Evolutionary conservation across 1,140 invertebrate genomes (phyloP).

Genomic region (Wasmannia auropunctata): DNA sequence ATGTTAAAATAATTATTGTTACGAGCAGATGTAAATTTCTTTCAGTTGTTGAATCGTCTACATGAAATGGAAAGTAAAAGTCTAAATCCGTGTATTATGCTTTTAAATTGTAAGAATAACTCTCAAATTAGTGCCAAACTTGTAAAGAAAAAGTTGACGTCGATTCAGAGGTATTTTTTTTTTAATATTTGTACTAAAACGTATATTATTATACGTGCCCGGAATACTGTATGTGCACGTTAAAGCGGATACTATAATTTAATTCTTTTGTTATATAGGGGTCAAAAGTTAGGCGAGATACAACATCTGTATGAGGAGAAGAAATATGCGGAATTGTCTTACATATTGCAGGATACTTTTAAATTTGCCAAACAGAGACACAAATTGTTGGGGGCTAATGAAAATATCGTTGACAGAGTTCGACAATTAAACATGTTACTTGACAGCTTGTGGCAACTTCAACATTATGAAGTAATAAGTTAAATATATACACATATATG

Average conservation of each 20-base stretch:
- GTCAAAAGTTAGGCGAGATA: slow-evolving; percentile 86
- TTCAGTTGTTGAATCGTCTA: slow-evolving; percentile 82
- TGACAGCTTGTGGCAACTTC: slow-evolving; percentile 89
- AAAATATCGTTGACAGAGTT: slow-evolving; percentile 84
- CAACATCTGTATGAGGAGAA: slow-evolving; percentile 87
- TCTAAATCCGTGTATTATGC: slow-evolving; percentile 78
- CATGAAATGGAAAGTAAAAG: slow-evolving; percentile 76
- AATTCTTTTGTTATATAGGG: slow-evolving; percentile 77
- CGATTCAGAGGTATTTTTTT: slow-evolving; percentile 83
- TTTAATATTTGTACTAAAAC: background rate
- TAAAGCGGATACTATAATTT: slow-evolving; percentile 24
- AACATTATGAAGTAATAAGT: slow-evolving; percentile 81
- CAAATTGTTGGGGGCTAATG: slow-evolving; percentile 72
- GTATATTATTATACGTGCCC: background rate
- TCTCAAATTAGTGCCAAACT: slow-evolving; percentile 81
- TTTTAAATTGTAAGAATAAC: slow-evolving; percentile 86
- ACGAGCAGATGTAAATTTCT: slow-evolving; percentile 62
- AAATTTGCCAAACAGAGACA: slow-evolving; percentile 83
- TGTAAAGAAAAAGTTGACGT: slow-evolving; percentile 84
- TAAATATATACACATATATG: background rate
- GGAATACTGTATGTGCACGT: background rate
- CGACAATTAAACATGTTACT: slow-evolving; percentile 88
- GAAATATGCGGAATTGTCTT: slow-evolving; percentile 88
- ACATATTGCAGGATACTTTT: slow-evolving; percentile 89
- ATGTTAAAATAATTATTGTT: slow-evolving; percentile 1